phyloP scores from a whole-genome alignment of 1,140 invertebrate genomes.

The Drosophila rufa region DNA sequence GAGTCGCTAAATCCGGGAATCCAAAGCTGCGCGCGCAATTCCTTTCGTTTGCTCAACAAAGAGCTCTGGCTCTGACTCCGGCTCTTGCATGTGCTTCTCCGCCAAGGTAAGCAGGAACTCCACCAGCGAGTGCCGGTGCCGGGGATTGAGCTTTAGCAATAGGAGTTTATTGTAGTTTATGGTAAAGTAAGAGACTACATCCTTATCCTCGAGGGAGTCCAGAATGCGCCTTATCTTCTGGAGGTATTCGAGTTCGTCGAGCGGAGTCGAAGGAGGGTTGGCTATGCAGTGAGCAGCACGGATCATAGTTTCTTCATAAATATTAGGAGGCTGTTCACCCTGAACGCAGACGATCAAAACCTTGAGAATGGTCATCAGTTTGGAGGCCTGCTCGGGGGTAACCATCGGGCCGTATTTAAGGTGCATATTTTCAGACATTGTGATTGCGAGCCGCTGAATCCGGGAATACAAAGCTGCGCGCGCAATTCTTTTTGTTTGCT shows the following conservation, averaged over 20 bases:
- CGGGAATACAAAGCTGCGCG: constrained; percentile 5
- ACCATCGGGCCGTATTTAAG: no score
- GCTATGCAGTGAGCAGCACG: neutral
- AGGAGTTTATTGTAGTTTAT: constrained; percentile 9
- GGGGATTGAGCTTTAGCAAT: no score
- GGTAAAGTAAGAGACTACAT: neutral
- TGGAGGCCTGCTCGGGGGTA: no score
- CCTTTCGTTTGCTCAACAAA: no score
- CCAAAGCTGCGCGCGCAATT: constrained; percentile 8
- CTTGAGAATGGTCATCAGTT: neutral
- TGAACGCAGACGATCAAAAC: constrained; percentile 17
- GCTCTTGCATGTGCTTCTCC: no score
- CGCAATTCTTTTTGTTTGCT: neutral
- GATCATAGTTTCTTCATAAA: neutral
- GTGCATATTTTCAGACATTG: no score
- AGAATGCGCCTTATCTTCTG: constrained; percentile 1
- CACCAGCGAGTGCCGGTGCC: no score
- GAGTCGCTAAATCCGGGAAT: neutral
- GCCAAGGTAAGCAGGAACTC: no score
- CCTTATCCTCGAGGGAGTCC: neutral
- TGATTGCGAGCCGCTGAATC: neutral
- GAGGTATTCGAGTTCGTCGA: constrained; percentile 17
- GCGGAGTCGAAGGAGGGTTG: neutral
- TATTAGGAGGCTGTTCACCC: constrained; percentile 5
- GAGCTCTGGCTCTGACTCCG: no score